Evolutionary conservation across 2,888 invertebrate genomes (phyloP).

Genomic region (Coleophora flavipennella): DNA sequence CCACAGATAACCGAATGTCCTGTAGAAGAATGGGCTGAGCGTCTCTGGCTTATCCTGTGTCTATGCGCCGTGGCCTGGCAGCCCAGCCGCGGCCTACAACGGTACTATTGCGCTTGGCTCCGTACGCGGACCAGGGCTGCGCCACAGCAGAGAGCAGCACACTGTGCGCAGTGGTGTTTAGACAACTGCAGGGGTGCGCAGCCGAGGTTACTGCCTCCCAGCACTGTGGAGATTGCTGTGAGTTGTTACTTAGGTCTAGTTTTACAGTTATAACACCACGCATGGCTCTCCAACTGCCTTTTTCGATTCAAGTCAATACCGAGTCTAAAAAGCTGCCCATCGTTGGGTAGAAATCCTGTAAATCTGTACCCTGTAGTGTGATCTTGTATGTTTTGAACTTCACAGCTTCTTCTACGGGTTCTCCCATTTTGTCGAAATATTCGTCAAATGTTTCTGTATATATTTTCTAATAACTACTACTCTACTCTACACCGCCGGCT

Average conservation of each 20-base stretch:
- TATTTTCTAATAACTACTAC: no score
- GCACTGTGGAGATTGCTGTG: conserved; percentile 93
- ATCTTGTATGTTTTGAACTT: no score
- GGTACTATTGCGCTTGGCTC: conserved; percentile 78
- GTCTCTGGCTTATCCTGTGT: conserved; percentile 91
- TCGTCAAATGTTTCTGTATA: no score
- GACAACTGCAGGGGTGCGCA: conserved; percentile 93
- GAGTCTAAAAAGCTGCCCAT: no score
- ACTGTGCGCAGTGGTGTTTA: conserved; percentile 94
- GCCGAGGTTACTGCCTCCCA: conserved; percentile 88
- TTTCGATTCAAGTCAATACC: no score
- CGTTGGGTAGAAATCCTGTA: no score
- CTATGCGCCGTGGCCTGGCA: conserved; percentile 93
- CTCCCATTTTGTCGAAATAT: no score
- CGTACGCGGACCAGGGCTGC: conserved; percentile 38
- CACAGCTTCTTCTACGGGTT: no score
- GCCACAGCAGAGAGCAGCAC: conserved; percentile 53
- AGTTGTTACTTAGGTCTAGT: conserved; percentile 48
- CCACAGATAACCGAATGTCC: conserved; percentile 86
- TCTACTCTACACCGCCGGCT: no score
- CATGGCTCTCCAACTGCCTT: no score
- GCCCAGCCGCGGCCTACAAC: conserved; percentile 86
- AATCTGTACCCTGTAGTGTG: no score
- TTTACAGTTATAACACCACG: no score
- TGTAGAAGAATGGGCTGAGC: conserved; percentile 84